phyloP scores from a whole-genome alignment of 1,140 invertebrate genomes.

The Cyclargus thomasi region DNA sequence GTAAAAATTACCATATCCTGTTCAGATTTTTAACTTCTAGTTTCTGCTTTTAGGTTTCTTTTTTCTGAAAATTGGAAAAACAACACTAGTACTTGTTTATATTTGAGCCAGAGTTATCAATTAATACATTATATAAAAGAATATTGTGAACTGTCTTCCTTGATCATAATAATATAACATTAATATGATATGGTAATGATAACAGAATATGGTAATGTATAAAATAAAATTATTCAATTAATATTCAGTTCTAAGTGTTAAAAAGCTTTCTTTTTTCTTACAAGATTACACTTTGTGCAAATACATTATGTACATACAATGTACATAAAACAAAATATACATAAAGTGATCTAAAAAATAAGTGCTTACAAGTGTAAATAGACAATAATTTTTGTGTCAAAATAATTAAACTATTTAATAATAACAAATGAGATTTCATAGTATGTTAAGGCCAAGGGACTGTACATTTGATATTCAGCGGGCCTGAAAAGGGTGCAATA shows the following conservation, averaged over 20 bases:
- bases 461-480: not conserved
- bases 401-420: slow-evolving; percentile 1
- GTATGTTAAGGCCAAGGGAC: not conserved
- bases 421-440: not conserved
- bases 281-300: slow-evolving; percentile 57
- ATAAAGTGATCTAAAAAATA: slow-evolving; percentile 30
- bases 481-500: too few relatives aligned
- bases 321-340: slow-evolving; percentile 43
- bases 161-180: too few relatives aligned
- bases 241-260: slow-evolving; percentile 24
- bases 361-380: slow-evolving; percentile 20
- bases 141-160: too few relatives aligned
- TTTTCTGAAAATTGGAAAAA: too few relatives aligned
- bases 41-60: too few relatives aligned
- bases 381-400: not conserved
- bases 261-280: slow-evolving; percentile 26
- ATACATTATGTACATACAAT: slow-evolving; percentile 43
- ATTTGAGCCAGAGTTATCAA: too few relatives aligned
- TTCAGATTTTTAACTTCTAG: too few relatives aligned
- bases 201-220: slow-evolving; percentile 19
- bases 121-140: too few relatives aligned
- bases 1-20: slow-evolving; percentile 3
- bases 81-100: too few relatives aligned
- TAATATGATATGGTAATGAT: too few relatives aligned
- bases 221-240: slow-evolving; percentile 6